These are phyloP conservation scores for Amblyjoppa fuscipennis DNA, from an alignment of 2,888 invertebrate species.

Conservation along the genomic window DNA sequence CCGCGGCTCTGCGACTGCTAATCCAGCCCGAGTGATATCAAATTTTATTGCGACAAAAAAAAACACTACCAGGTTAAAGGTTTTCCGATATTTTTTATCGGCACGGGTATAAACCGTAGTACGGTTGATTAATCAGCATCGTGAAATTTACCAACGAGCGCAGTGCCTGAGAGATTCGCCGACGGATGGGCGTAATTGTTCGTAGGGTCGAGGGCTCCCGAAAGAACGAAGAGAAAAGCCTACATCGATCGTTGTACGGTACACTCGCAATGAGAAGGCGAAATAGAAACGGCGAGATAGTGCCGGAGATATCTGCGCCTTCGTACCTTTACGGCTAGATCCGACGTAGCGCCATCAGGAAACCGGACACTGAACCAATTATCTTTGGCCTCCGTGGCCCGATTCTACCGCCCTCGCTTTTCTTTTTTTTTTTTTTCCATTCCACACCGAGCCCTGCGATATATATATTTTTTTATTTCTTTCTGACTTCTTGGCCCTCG, in stretches of 20 bases:
- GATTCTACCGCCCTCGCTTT: slow-evolving; percentile 7
- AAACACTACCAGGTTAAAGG: slow-evolving; percentile 6
- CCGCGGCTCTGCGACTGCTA: background rate
- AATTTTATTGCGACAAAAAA: slow-evolving; percentile 17
- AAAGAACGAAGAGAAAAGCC: slow-evolving; percentile 14
- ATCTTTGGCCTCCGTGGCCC: slow-evolving; percentile 52
- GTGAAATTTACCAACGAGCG: background rate
- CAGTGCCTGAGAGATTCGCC: background rate
- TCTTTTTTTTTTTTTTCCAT: background rate
- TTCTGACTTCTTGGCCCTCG: slow-evolving; percentile 32
- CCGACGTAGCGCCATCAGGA: slow-evolving; percentile 2
- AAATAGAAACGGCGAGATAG: slow-evolving; percentile 26
- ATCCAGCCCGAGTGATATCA: slow-evolving; percentile 21
- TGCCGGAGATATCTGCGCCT: slow-evolving; percentile 5
- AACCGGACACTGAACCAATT: slow-evolving; percentile 52
- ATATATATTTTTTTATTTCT: slow-evolving; percentile 23
- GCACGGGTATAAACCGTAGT: background rate
- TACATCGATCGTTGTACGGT: background rate
- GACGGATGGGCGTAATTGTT: slow-evolving; percentile 2
- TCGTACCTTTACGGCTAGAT: background rate
- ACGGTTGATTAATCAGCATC: background rate
- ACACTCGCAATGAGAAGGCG: slow-evolving; percentile 21
- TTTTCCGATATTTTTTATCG: slow-evolving; percentile 4
- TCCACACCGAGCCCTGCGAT: slow-evolving; percentile 11
- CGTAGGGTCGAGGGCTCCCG: background rate